A percentile compares a stretch with the other conserved stretches of the same genome.
phyloP scores from a whole-genome alignment of 1,140 invertebrate genomes.

The Achatina immaculata region DNA sequence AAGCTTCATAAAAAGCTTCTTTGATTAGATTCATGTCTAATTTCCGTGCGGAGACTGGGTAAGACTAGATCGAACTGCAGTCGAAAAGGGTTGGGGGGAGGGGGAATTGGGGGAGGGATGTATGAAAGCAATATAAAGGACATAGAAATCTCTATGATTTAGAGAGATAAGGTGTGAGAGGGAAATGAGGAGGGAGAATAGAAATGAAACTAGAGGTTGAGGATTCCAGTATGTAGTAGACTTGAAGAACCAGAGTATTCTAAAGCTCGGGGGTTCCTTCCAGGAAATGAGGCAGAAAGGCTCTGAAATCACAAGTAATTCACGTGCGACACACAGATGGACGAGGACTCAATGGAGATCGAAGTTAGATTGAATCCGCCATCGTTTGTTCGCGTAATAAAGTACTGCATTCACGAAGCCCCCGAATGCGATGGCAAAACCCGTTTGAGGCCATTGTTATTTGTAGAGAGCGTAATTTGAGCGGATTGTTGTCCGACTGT shows the following conservation, averaged over 20 bases:
- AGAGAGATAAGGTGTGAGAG: neutral
- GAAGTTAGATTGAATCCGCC: conserved; percentile 14
- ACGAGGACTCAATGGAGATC: neutral
- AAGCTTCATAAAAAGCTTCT: conserved; percentile 1
- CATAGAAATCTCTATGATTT: neutral
- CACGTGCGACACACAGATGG: conserved; percentile 3
- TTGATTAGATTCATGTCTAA: conserved; percentile 6
- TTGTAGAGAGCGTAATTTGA: conserved; percentile 1
- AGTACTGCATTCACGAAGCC: neutral
- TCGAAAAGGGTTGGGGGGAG: neutral
- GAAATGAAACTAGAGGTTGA: neutral
- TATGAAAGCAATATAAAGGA: neutral
- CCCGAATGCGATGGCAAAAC: conserved; percentile 5
- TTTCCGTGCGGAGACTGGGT: neutral
- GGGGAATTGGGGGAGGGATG: too few species aligned
- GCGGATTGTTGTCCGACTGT: neutral
- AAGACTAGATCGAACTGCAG: conserved; percentile 11
- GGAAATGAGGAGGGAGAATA: neutral
- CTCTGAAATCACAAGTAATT: neutral
- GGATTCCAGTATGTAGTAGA: neutral
- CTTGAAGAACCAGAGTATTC: neutral
- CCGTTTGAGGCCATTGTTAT: conserved; percentile 9
- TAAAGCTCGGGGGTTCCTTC: neutral
- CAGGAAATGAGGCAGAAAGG: conserved; percentile 15
- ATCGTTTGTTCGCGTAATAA: neutral